Evolutionary conservation across 2,113 vertebrate species (phyloP), one percentile per base, ranked within the genome.

Genomic region (Trichomycterus rosablanca): DNA sequence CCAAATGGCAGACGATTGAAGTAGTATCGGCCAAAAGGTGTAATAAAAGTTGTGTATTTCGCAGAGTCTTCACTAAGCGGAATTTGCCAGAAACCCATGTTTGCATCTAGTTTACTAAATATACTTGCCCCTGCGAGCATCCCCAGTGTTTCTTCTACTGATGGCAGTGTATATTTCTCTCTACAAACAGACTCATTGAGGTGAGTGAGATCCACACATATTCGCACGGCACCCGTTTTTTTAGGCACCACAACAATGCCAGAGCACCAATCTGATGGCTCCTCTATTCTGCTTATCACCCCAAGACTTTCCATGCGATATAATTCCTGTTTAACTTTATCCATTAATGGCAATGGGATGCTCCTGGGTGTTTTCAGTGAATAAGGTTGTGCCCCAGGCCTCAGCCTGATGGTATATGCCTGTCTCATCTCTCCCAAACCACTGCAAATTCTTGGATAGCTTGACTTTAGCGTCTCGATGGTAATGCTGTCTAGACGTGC

Each of bases 51-150:
- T 20, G 26, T 46, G 20, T 32, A 46, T 14, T 49, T 34, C 5
- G 19, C 44, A 5, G 19, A 60, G 2, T 16, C 28, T 24, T 34
- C 9, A 18, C 24, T 22, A 2, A 46, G 19, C 14, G 20, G 58
- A 11, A 51, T 51, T 5, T 18, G 34, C 34, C 22, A 59, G 32
- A 61, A 51, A 1, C 30, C 20, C 44, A 60, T 60, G 11, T 39
- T 60, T 2, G 58, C 57, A 9, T 78, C 63, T 2, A 78, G 19
- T 24, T 71, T 74, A 4, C 59, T 58, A 10, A 77, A 77, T 0
- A 60, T 1, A 2, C 26, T 19, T 7, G 40, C 66, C 3, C 59
- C 54, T 2, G 44, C 57, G 9, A 68, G 44, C 24, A 23, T 26
- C 34, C 60, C 49, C 0, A 77, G 44, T 9, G 34, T 62, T 15